These are phyloP conservation scores for Trachelus troglodyta DNA, from an alignment of 2,888 invertebrate genomes.

Conservation along the genomic window DNA sequence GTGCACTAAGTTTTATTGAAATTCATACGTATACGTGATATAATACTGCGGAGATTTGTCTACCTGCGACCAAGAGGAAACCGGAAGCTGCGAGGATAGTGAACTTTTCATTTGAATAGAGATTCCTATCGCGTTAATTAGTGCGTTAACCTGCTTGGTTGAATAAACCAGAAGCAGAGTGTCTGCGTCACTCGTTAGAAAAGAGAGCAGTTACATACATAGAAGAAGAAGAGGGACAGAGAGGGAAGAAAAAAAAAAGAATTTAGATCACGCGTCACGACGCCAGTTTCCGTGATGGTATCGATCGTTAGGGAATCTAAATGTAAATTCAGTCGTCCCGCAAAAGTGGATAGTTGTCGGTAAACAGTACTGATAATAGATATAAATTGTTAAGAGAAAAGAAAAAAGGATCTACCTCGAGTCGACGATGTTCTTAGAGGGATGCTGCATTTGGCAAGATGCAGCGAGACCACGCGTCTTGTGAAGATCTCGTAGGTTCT, in stretches of 20 bases:
- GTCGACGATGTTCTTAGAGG: background rate
- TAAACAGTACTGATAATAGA: background rate
- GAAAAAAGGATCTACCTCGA: background rate
- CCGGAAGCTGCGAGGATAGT: background rate
- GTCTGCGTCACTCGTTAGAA: conserved; percentile 11
- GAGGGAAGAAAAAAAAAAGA: conserved; percentile 9
- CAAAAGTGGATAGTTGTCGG: background rate
- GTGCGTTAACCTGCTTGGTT: background rate
- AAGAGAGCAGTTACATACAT: conserved; percentile 21
- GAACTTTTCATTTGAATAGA: background rate
- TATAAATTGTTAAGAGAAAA: background rate
- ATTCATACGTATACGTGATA: background rate
- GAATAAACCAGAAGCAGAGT: background rate
- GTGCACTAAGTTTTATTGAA: background rate
- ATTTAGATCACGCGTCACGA: background rate
- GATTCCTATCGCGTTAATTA: background rate
- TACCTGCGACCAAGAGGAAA: background rate
- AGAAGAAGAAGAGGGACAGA: conserved; percentile 13
- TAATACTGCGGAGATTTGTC: background rate
- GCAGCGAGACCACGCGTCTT: background rate
- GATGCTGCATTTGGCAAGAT: background rate
- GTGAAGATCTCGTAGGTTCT: background rate
- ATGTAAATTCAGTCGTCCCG: background rate
- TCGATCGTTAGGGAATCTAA: background rate
- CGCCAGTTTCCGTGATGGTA: background rate